Evolutionary conservation across 2,888 invertebrate species (phyloP).

Genomic region (Steinernema carpocapsae): DNA sequence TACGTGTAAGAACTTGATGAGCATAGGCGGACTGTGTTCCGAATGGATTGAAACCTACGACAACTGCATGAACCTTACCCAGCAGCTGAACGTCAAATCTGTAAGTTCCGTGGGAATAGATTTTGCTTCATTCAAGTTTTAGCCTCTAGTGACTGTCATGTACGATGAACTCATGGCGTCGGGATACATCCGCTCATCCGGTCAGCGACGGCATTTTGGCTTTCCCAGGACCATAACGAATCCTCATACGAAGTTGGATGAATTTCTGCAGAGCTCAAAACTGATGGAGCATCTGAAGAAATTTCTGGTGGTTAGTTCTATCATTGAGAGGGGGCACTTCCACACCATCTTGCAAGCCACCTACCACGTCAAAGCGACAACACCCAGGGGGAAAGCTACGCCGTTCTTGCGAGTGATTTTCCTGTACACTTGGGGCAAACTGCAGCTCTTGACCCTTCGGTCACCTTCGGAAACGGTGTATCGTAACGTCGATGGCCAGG

Average conservation of each 20-base stretch:
- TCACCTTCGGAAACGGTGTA: neutral
- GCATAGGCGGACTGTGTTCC: neutral
- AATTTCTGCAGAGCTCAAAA: neutral
- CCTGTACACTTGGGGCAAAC: neutral
- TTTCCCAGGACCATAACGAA: conserved; percentile 8
- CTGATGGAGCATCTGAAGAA: neutral
- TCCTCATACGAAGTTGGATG: neutral
- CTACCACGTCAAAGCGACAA: neutral
- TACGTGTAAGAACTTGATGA: conserved; percentile 9
- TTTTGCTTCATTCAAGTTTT: neutral
- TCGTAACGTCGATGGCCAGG: neutral
- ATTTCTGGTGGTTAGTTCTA: neutral
- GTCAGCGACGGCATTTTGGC: neutral
- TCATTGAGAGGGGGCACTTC: neutral
- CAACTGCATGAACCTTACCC: neutral
- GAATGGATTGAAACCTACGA: conserved; percentile 1
- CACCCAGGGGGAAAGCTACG: neutral
- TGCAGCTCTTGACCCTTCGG: neutral
- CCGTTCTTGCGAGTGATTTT: neutral
- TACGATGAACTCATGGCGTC: neutral
- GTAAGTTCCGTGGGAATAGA: neutral
- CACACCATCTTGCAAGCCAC: conserved; percentile 4
- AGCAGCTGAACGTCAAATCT: neutral
- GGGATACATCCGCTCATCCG: too few species aligned
- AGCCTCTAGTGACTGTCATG: neutral